Percentiles rank a stretch among this genome's conserved stretches.
These are phyloP conservation scores for Octomys mimax DNA, from an alignment of 2,797 vertebrate genomes.

Conservation along the genomic window DNA sequence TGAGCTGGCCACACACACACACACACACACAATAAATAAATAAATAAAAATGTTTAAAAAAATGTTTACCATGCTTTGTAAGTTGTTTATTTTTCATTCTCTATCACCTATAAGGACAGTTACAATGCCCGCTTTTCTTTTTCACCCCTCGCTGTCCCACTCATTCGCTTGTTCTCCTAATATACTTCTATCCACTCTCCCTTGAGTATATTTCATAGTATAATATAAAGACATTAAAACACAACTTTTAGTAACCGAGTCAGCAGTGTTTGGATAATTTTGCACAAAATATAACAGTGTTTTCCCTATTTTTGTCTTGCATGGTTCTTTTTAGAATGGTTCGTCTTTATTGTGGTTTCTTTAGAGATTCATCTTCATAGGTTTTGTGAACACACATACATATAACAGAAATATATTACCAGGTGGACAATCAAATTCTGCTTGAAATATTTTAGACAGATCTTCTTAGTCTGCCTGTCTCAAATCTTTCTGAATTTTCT, in stretches of 20 bases:
- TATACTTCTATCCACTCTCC: background rate
- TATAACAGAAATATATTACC: background rate
- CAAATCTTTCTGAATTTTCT: constrained; percentile 60
- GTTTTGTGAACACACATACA: constrained; percentile 12
- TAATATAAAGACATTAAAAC: background rate
- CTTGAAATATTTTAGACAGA: constrained; percentile 10
- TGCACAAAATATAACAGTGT: background rate
- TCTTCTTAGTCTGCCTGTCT: background rate
- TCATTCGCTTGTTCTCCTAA: background rate
- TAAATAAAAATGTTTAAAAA: too few relatives aligned
- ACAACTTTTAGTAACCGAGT: background rate
- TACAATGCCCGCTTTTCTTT: background rate
- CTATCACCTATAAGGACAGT: background rate
- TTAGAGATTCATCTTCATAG: constrained; percentile 44
- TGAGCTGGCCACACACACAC: too few relatives aligned
- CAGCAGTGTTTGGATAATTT: constrained; percentile 5
- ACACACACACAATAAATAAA: too few relatives aligned
- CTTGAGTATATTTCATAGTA: background rate
- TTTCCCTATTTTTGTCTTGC: constrained; percentile 44
- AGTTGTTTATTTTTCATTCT: background rate
- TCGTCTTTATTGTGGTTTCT: constrained; percentile 22
- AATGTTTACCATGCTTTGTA: background rate
- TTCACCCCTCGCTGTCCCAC: background rate
- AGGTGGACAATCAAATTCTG: background rate
- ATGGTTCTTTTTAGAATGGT: background rate